Evolutionary conservation across 2,888 invertebrate species (phyloP).

Genomic region (Agrotis ipsilon): DNA sequence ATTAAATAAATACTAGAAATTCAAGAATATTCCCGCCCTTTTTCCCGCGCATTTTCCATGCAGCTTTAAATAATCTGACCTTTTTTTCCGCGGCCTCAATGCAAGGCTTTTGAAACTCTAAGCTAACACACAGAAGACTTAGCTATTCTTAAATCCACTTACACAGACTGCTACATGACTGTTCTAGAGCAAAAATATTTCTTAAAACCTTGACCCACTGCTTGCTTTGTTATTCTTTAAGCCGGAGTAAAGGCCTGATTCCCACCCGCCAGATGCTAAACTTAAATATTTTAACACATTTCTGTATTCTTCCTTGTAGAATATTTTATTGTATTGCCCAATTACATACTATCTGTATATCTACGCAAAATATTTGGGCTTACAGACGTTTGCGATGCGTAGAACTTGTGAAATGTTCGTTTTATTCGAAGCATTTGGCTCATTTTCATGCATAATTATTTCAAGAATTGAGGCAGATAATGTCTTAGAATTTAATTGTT

Average conservation of each 20-base stretch:
- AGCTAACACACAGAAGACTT: slow-evolving; percentile 29
- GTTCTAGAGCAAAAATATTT: slow-evolving; percentile 44
- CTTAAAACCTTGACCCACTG: slow-evolving; percentile 48
- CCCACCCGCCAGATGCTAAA: slow-evolving; percentile 1
- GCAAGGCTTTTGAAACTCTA: slow-evolving; percentile 13
- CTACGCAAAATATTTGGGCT: slow-evolving; percentile 19
- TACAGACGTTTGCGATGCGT: background rate
- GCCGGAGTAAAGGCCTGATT: slow-evolving; percentile 7
- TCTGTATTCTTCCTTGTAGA: slow-evolving; percentile 18
- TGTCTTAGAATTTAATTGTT: slow-evolving; percentile 1
- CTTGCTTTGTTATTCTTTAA: slow-evolving; percentile 29
- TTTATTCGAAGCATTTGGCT: slow-evolving; percentile 31
- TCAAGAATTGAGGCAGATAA: background rate
- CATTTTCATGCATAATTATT: slow-evolving; percentile 15
- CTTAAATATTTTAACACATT: slow-evolving; percentile 27
- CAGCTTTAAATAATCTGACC: background rate
- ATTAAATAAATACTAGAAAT: background rate
- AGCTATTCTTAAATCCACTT: slow-evolving; percentile 48
- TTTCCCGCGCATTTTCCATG: background rate
- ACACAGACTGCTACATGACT: slow-evolving; percentile 20
- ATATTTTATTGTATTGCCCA: slow-evolving; percentile 29
- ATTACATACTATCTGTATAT: slow-evolving; percentile 6
- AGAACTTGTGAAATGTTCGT: slow-evolving; percentile 2
- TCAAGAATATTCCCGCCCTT: background rate
- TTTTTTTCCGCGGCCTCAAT: background rate